A percentile compares a stretch with the other conserved stretches of the same genome.
Evolutionary conservation across 2,797 vertebrate genomes (phyloP).

Genomic region (Sylvia borin): DNA sequence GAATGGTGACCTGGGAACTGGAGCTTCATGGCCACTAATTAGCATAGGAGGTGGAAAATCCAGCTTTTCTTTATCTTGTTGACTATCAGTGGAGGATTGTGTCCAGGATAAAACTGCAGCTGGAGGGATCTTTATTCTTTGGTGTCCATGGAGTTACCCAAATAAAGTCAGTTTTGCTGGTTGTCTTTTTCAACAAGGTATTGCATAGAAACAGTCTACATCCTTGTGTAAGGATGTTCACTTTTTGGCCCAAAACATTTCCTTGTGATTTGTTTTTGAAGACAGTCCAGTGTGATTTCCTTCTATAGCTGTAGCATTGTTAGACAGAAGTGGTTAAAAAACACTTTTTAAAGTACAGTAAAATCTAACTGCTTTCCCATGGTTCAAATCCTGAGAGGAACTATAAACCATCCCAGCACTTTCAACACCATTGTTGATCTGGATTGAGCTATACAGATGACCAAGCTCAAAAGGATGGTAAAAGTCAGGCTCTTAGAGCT

Average conservation of each 20-base stretch:
- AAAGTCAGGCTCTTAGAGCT: conserved; percentile 54
- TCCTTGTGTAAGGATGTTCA: not conserved
- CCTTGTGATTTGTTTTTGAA: not conserved
- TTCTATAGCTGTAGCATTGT: not conserved
- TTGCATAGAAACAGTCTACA: not conserved
- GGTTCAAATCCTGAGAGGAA: not conserved
- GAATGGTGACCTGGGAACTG: not conserved
- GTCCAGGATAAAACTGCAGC: not conserved
- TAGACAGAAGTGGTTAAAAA: not conserved
- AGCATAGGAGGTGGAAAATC: not conserved
- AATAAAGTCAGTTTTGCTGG: not conserved
- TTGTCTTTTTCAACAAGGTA: not conserved
- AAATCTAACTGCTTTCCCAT: conserved; percentile 20
- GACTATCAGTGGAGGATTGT: not conserved
- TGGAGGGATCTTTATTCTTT: not conserved
- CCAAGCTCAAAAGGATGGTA: conserved; percentile 47
- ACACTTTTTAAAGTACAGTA: not conserved
- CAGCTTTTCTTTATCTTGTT: not conserved
- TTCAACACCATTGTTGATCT: conserved; percentile 17
- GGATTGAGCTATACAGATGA: conserved; percentile 17
- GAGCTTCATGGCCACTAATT: not conserved
- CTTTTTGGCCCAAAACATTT: not conserved
- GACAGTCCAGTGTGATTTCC: not conserved
- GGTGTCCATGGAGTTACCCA: not conserved
- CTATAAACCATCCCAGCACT: conserved; percentile 22